Conservation (phyloP, 2,797 vertebrate species). For the Columba guinea region DNA sequence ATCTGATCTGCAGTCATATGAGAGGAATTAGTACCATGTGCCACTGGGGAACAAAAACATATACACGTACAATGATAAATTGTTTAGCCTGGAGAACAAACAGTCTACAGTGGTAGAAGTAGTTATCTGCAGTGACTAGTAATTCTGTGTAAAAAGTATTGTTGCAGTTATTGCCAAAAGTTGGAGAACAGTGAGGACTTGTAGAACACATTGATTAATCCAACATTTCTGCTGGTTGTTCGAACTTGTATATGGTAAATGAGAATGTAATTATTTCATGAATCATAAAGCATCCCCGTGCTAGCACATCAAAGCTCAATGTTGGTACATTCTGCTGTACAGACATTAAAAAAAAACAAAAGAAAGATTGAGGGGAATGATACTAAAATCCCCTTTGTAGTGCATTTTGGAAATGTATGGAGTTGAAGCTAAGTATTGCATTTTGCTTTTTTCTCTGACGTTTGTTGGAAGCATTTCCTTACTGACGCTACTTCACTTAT, state of each 20-base stretch:
- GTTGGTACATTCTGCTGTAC: neutral
- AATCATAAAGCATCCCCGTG: neutral
- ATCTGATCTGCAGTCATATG: neutral
- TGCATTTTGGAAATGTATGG: neutral
- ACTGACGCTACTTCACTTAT: neutral
- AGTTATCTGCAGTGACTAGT: neutral
- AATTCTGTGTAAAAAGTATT: neutral
- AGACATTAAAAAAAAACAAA: neutral
- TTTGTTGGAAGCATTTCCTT: neutral
- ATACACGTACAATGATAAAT: neutral
- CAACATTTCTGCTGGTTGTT: neutral
- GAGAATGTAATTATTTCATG: neutral
- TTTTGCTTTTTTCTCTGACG: neutral
- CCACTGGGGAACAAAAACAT: neutral
- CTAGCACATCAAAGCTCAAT: neutral
- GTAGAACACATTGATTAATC: conserved; percentile 12
- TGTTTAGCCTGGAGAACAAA: neutral
- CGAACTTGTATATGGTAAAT: neutral
- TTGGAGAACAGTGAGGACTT: neutral
- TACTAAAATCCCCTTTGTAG: neutral
- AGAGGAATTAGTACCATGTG: neutral
- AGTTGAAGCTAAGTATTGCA: neutral
- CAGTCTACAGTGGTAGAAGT: neutral
- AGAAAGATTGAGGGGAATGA: neutral
- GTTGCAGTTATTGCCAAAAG: neutral